Percentiles rank a stretch among this genome's conserved stretches.
phyloP scores from a whole-genome alignment of 2,888 invertebrate genomes.

The Timema cristinae region DNA sequence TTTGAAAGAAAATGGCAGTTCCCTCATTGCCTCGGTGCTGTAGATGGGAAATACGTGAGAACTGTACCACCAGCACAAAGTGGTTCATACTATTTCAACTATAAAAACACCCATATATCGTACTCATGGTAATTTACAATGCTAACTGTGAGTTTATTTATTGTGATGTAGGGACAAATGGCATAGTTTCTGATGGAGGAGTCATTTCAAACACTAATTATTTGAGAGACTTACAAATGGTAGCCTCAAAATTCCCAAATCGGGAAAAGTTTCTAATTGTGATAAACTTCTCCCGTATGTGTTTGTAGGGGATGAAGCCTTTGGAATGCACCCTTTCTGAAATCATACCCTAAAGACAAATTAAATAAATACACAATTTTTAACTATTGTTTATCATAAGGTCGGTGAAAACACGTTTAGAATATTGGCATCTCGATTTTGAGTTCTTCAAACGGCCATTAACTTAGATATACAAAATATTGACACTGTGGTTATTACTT shows the following conservation, averaged over 20 bases:
- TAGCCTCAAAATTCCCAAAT: constrained; percentile 17
- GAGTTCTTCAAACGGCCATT: constrained; percentile 11
- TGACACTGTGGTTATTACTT: constrained; percentile 17
- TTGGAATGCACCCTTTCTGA: constrained; percentile 25
- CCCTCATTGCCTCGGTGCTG: not conserved
- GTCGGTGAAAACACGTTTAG: constrained; percentile 21
- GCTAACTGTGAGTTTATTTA: constrained; percentile 31
- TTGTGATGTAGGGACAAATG: constrained; percentile 33
- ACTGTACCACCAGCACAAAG: constrained; percentile 25
- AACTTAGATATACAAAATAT: constrained; percentile 9
- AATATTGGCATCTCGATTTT: constrained; percentile 22
- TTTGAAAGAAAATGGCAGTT: constrained; percentile 19
- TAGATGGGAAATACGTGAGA: constrained; percentile 14
- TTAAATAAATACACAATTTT: constrained; percentile 8
- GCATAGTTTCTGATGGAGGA: constrained; percentile 35
- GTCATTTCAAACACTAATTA: constrained; percentile 30
- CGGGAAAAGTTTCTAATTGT: constrained; percentile 13
- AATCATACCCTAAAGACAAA: constrained; percentile 22
- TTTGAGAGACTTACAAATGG: constrained; percentile 29
- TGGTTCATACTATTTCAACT: constrained; percentile 30
- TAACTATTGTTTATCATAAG: constrained; percentile 14
- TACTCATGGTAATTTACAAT: constrained; percentile 33
- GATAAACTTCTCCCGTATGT: constrained; percentile 28
- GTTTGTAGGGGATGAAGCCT: constrained; percentile 31
- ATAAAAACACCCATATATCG: constrained; percentile 28